Conservation (phyloP, 2,888 invertebrate species). For the Tinea pellionella region DNA sequence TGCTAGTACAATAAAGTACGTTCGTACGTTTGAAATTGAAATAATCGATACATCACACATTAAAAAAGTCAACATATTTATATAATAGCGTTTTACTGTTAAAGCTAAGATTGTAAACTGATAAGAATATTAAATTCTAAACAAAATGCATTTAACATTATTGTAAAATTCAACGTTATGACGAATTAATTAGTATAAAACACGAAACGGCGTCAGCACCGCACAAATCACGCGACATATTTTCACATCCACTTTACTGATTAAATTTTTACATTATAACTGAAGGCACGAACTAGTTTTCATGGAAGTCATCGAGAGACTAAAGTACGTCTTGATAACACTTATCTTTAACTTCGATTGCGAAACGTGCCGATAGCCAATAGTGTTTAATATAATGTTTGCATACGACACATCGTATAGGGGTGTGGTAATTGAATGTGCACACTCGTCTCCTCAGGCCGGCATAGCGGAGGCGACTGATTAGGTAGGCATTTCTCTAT, state of each 20-base stretch:
- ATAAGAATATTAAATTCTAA: neutral
- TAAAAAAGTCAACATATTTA: neutral
- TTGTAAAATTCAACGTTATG: neutral
- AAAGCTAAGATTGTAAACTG: neutral
- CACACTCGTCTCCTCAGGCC: no score
- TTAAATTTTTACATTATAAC: neutral
- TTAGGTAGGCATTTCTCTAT: no score
- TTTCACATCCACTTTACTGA: neutral
- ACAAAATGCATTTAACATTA: neutral
- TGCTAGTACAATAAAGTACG: neutral
- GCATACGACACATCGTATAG: no score
- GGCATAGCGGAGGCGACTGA: no score
- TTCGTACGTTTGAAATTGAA: neutral
- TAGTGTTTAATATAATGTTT: neutral
- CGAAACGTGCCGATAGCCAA: neutral
- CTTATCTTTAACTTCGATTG: neutral
- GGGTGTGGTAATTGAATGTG: no score
- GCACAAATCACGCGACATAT: neutral
- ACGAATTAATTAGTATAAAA: neutral
- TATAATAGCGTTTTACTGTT: neutral
- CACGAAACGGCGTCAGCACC: neutral
- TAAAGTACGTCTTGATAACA: neutral
- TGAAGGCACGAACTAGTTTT: neutral
- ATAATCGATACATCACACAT: neutral
- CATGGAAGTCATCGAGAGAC: neutral